phyloP scores from a whole-genome alignment of 2,888 invertebrate species.

The Epirrita christyi region DNA sequence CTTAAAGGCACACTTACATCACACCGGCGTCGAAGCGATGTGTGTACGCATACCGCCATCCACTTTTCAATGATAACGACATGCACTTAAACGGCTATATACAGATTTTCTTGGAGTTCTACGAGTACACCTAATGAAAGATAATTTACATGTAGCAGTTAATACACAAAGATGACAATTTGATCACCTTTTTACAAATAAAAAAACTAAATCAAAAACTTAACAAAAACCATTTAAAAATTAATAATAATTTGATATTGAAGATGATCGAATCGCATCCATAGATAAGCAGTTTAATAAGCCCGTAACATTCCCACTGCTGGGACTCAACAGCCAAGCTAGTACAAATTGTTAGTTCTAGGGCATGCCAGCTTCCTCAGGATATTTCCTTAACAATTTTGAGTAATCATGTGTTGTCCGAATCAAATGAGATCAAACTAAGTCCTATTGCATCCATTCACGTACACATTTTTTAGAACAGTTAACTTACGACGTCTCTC shows the following conservation, averaged over 20 bases:
- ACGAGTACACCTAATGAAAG: constrained; percentile 52
- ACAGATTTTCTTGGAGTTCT: constrained; percentile 53
- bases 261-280: too few relatives aligned
- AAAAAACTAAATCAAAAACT: neutral
- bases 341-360: too few relatives aligned
- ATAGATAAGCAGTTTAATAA: too few relatives aligned
- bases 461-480: neutral
- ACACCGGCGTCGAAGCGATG: constrained; percentile 57
- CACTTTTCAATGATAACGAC: constrained; percentile 50
- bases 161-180: constrained; percentile 17
- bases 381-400: too few relatives aligned
- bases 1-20: constrained; percentile 71
- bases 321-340: too few relatives aligned
- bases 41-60: constrained; percentile 63
- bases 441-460: neutral
- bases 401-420: too few relatives aligned
- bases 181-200: constrained; percentile 1
- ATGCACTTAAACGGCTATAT: constrained; percentile 49
- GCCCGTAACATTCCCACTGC: too few relatives aligned
- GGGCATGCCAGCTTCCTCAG: too few relatives aligned
- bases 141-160: constrained; percentile 35
- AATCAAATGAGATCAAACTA: too few relatives aligned
- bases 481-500: constrained; percentile 61
- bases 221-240: neutral
- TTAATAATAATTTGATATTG: neutral